A percentile compares a stretch with the other conserved stretches of the same genome.
These are phyloP conservation scores for Hesperia comma DNA, from an alignment of 2,888 invertebrate species.

Conservation along the genomic window DNA sequence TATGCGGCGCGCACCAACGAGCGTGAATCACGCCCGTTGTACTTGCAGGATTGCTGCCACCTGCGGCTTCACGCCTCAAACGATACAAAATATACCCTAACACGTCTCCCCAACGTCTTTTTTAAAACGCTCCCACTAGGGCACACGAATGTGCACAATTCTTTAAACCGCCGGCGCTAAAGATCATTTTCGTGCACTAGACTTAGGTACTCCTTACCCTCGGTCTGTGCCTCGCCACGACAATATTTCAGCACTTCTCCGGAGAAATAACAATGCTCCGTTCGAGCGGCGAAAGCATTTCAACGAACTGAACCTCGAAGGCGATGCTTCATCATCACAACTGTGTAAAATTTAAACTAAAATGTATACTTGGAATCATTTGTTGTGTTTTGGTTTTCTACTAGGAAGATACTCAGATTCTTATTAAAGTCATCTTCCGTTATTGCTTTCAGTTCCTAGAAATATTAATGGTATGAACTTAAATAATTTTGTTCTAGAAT, in stretches of 20 bases:
- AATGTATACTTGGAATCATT: slow-evolving; percentile 40
- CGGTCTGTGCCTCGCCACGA: slow-evolving; percentile 51
- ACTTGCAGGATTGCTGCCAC: slow-evolving; percentile 63
- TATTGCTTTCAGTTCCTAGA: background rate
- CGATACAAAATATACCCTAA: slow-evolving; percentile 50
- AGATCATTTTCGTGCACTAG: slow-evolving; percentile 64
- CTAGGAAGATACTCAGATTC: background rate
- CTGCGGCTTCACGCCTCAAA: slow-evolving; percentile 56
- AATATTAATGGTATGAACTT: background rate
- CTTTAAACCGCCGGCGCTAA: slow-evolving; percentile 59
- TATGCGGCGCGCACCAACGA: slow-evolving; percentile 71
- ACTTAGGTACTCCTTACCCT: slow-evolving; percentile 52
- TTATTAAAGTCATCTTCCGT: slow-evolving; percentile 6
- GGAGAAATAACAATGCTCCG: slow-evolving; percentile 78
- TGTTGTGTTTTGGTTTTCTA: slow-evolving; percentile 13
- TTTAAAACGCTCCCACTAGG: slow-evolving; percentile 41
- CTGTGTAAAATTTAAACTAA: slow-evolving; percentile 53
- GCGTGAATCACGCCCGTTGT: slow-evolving; percentile 72
- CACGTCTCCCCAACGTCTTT: slow-evolving; percentile 44
- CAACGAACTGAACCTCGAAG: slow-evolving; percentile 64
- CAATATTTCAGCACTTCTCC: slow-evolving; percentile 75
- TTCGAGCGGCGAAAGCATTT: slow-evolving; percentile 67
- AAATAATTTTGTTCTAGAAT: no score
- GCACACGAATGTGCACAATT: slow-evolving; percentile 63
- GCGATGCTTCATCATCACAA: slow-evolving; percentile 70